phyloP scores from a whole-genome alignment of 2,888 invertebrate species.

The Gryllus longicercus region DNA sequence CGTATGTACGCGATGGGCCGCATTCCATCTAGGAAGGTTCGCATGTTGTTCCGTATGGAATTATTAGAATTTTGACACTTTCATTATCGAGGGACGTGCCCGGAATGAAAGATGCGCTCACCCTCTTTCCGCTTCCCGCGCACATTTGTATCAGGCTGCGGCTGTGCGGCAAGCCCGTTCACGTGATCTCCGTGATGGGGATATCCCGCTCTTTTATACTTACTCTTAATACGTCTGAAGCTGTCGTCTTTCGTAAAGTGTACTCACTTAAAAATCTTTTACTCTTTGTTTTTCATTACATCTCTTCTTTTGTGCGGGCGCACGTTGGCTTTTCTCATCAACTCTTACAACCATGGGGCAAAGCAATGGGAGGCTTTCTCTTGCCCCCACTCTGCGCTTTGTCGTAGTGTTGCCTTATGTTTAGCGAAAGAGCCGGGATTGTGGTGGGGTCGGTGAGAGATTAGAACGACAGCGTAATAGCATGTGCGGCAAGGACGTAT shows the following conservation, averaged over 20 bases:
- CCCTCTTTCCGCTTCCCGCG: neutral
- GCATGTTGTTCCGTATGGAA: neutral
- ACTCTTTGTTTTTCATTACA: conserved; percentile 1
- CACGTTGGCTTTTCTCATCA: neutral
- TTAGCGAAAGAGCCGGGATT: neutral
- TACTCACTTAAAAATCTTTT: conserved; percentile 4
- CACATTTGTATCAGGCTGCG: neutral
- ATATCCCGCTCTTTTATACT: neutral
- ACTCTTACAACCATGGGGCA: neutral
- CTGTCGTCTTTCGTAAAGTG: neutral
- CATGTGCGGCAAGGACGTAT: neutral
- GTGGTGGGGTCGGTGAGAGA: neutral
- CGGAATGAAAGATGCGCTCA: neutral
- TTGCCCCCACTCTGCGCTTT: neutral
- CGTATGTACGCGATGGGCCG: too few species aligned
- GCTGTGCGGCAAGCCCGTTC: neutral
- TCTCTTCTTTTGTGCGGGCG: neutral
- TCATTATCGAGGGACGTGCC: neutral
- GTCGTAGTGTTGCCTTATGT: neutral
- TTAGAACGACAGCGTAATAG: neutral
- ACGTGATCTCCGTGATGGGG: conserved; percentile 17
- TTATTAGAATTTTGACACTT: conserved; percentile 1
- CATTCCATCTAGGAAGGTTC: too few species aligned
- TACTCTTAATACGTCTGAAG: neutral
- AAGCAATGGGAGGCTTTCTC: neutral